Conservation (phyloP, 35 echinoderm and acorn worm species). For the Apostichopus californicus region DNA sequence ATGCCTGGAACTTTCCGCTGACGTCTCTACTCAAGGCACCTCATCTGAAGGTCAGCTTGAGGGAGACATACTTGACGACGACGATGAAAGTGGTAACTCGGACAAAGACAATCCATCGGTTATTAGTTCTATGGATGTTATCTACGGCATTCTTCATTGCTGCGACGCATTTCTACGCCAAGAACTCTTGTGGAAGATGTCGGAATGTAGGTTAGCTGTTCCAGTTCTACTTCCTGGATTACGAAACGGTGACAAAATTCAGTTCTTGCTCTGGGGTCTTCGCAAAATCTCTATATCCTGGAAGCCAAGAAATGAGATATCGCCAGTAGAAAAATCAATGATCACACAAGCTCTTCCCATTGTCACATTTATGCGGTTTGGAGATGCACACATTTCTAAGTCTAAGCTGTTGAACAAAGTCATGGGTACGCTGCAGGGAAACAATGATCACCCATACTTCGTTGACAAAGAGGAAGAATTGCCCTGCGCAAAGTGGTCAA, state of each 20-base stretch:
- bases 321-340: conserved; percentile 6
- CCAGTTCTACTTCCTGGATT: conserved; percentile 23
- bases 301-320: not conserved
- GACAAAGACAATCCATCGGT: not conserved
- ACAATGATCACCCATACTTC: conserved; percentile 27
- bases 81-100: not conserved
- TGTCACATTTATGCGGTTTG: conserved; percentile 3
- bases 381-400: not conserved
- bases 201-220: conserved; percentile 17
- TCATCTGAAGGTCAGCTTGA: not conserved
- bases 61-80: not conserved
- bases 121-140: conserved; percentile 37
- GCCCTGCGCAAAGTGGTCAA: not conserved
- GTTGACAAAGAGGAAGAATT: conserved; percentile 6
- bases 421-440: not conserved
- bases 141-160: not conserved
- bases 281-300: conserved; percentile 26
- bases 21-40: not conserved
- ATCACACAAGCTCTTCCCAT: not conserved
- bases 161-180: conserved; percentile 18
- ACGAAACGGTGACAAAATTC: not conserved
- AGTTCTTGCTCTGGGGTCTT: conserved; percentile 16
- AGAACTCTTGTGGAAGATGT: conserved; percentile 23
- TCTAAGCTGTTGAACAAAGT: conserved; percentile 39
- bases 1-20: not conserved